Evolutionary conservation across 1,140 invertebrate genomes (phyloP).

Genomic region (Tetragnatha versicolor): DNA sequence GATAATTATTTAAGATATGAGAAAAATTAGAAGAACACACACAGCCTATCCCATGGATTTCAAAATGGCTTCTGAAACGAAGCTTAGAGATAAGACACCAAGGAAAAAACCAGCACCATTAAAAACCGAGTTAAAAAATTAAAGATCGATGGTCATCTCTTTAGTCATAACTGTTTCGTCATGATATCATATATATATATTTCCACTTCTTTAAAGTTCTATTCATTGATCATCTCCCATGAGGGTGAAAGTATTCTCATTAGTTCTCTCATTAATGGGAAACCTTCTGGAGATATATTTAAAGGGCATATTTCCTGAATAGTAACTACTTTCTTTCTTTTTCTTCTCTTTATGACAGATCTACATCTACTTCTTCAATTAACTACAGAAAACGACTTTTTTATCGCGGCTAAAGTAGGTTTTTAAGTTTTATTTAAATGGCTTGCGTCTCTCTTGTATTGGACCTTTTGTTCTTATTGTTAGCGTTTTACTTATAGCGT

Average conservation of each 20-base stretch:
- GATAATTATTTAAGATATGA: no score
- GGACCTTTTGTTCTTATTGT: constrained; percentile 29
- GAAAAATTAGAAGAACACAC: no score
- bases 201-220: not conserved
- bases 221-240: not conserved
- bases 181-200: not conserved
- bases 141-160: not conserved
- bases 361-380: constrained; percentile 3
- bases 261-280: constrained; percentile 34
- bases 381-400: constrained; percentile 19
- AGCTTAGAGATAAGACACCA: not conserved
- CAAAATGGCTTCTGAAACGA: not conserved
- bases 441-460: not conserved
- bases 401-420: not conserved
- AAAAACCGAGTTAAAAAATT: not conserved
- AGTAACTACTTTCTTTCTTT: constrained; percentile 12
- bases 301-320: constrained; percentile 34
- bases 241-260: constrained; percentile 29
- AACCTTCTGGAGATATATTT: constrained; percentile 33
- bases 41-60: no score
- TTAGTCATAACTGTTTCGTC: constrained; percentile 12
- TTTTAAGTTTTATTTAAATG: constrained; percentile 26
- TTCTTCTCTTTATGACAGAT: not conserved
- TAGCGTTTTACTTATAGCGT: not conserved
- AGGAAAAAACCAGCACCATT: not conserved